Conservation (phyloP, 1,140 invertebrate genomes). For the Aphaenogaster floridana region DNA sequence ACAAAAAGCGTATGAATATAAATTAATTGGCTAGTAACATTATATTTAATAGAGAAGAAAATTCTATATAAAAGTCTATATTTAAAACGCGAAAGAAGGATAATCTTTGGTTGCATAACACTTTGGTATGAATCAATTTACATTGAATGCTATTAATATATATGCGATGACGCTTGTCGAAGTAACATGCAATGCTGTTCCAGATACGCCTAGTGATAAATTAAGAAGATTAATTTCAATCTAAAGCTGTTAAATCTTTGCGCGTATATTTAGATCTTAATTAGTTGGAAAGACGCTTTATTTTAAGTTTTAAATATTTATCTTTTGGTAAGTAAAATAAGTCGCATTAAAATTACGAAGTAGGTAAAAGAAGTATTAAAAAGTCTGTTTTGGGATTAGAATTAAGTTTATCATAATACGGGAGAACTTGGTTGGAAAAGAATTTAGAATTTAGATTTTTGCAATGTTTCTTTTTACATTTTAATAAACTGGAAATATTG, state of each 20-base stretch:
- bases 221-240: slow-evolving; percentile 33
- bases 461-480: not conserved
- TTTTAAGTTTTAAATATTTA: not conserved
- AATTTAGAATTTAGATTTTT: not conserved
- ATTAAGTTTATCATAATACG: not conserved
- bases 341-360: not conserved
- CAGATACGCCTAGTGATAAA: slow-evolving; percentile 9
- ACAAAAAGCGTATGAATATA: not conserved
- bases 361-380: not conserved
- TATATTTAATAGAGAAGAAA: not conserved
- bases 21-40: not conserved
- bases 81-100: not conserved
- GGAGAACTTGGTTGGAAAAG: not conserved
- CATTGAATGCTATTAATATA: slow-evolving; percentile 26
- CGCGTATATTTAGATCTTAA: slow-evolving; percentile 12
- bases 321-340: not conserved
- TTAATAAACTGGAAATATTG: not conserved
- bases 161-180: slow-evolving; percentile 16
- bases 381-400: not conserved
- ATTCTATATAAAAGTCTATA: not conserved
- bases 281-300: not conserved
- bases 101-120: slow-evolving; percentile 16
- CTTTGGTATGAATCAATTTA: slow-evolving; percentile 28
- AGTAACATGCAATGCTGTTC: slow-evolving; percentile 25
- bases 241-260: not conserved